Percentiles rank a stretch among this genome's conserved stretches.
These are phyloP conservation scores for Marasmarcha lunaedactyla DNA, from an alignment of 2,888 invertebrate genomes.

Conservation along the genomic window DNA sequence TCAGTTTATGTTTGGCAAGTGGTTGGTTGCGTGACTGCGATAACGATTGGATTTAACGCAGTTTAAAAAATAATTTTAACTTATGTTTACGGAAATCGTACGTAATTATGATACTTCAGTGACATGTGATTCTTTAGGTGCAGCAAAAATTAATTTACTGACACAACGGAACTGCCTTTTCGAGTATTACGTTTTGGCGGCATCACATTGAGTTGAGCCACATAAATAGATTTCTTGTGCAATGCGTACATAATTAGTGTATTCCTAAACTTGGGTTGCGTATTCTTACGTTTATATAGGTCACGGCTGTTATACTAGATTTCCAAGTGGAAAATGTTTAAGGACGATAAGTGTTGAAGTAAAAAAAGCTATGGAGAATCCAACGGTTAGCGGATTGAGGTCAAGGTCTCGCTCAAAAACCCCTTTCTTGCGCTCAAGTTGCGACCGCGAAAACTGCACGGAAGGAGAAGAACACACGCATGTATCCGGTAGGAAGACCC, in stretches of 20 bases:
- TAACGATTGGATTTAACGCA: not conserved
- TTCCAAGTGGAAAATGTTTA: conserved; percentile 22
- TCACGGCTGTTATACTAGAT: conserved; percentile 18
- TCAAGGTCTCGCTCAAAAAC: conserved; percentile 79
- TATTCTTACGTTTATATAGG: conserved; percentile 24
- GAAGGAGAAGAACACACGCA: conserved; percentile 65
- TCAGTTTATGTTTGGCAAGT: conserved; percentile 57
- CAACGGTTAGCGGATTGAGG: conserved; percentile 67
- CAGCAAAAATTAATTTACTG: too few species aligned
- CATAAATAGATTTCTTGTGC: conserved; percentile 66
- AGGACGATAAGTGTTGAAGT: conserved; percentile 11
- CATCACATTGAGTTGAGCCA: conserved; percentile 42
- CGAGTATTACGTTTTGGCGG: conserved; percentile 51
- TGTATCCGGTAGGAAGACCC: conserved; percentile 62
- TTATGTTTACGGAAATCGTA: too few species aligned
- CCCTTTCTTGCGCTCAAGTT: conserved; percentile 72
- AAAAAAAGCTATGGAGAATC: conserved; percentile 44
- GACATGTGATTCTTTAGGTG: too few species aligned
- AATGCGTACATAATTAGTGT: conserved; percentile 23
- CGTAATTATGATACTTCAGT: too few species aligned
- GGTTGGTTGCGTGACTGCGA: conserved; percentile 5
- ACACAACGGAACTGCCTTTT: too few species aligned
- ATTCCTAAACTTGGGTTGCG: too few species aligned
- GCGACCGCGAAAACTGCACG: conserved; percentile 69
- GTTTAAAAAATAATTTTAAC: too few species aligned